Base-by-base conservation (phyloP, 2,797 vertebrate genomes). In the Siniperca scherzeri region DNA sequence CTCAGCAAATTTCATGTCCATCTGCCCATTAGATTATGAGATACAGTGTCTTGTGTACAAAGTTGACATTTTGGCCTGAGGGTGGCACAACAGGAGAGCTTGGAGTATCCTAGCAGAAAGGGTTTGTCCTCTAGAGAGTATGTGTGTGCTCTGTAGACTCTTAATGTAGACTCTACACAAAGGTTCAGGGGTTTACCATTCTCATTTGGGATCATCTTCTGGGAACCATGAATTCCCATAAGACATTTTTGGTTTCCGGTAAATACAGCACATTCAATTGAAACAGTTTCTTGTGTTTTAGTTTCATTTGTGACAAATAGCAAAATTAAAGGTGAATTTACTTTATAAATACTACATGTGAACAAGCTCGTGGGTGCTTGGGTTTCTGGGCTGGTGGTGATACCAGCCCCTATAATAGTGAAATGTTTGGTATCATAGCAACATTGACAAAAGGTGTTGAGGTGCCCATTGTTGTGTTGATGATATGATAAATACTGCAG, bases 11-110 rank as follows among this genome's bases (percentile, higher is more conserved):
- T 59, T 44, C 33, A 77, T 38, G 27, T 11, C 44, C 30, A 6
- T 74, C 14, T 55, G 71, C 48, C n/a, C 5, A 14, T 62, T 46
- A 57, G 67, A 53, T 78, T 44, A 57, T 21, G 40, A 71, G 48
- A 52, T 11, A 55, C 4, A 16, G 4, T 42, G 17, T 68, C 33
- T 64, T 44, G 48, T 64, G 14, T 68, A 46, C 38, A 44, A 55
- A 55, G 25, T 21, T 42, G 22, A 21, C 11, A 52, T 76, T 38
- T 70, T 60, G 22, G 50, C 38, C 42, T 16, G 19, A 44, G 59
- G 33, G 25, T 38, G 44, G 57, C 65, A 73, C 52, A 65, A 60
- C 25, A 66, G 50, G 12, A 53, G 25, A 13, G 12, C 25, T 60
- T 33, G 11, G 8, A 25, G 12, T 36, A 33, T 25, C 13, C 22